These are phyloP conservation scores for Corythoichthys intestinalis DNA, from an alignment of 2,113 vertebrate species.

Conservation along the genomic window DNA sequence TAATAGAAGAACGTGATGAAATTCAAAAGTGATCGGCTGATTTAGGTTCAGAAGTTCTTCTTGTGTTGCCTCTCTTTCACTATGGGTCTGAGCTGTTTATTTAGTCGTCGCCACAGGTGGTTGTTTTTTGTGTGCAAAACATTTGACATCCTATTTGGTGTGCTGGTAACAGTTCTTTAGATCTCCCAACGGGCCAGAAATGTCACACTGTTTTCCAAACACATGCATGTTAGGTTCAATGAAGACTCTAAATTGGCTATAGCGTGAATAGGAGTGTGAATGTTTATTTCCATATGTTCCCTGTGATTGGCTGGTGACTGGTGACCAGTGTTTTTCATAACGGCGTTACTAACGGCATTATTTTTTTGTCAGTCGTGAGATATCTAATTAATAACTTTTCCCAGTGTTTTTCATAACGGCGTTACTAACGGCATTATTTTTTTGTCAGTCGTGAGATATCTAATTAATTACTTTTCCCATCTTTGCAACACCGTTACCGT, in stretches of 20 bases:
- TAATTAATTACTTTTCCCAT: too few relatives aligned
- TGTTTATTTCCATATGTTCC: too few relatives aligned
- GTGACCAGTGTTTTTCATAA: too few relatives aligned
- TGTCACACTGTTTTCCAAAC: not conserved
- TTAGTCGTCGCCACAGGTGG: not conserved
- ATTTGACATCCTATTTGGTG: not conserved
- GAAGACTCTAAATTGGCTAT: not conserved
- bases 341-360: too few relatives aligned
- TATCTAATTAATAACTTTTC: too few relatives aligned
- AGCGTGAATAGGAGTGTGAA: not conserved
- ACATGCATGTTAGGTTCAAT: not conserved
- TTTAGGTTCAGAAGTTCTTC: not conserved
- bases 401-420: too few relatives aligned
- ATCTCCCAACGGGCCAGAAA: not conserved
- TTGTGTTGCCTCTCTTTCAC: not conserved
- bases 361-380: too few relatives aligned
- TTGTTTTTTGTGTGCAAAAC: not conserved
- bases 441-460: too few relatives aligned
- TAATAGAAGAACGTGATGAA: constrained; percentile 38
- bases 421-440: too few relatives aligned
- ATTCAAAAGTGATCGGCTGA: constrained; percentile 32
- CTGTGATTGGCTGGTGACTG: too few relatives aligned
- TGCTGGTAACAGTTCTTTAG: not conserved
- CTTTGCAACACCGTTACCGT: too few relatives aligned
- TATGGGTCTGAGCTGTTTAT: not conserved